Conservation (phyloP, 2,888 invertebrate species). For the Hecatera dysodea region DNA sequence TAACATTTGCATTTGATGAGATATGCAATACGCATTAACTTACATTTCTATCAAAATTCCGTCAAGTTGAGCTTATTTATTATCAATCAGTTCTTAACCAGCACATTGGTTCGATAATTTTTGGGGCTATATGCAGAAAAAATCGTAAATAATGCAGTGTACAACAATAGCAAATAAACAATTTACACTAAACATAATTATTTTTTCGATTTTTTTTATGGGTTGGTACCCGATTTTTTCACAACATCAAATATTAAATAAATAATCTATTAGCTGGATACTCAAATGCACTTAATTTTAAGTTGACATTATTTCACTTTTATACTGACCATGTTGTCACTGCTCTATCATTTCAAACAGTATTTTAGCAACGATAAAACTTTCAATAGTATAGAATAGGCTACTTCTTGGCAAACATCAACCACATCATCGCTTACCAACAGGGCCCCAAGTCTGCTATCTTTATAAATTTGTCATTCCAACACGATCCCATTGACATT, state of each 20-base stretch:
- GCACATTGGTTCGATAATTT: conserved; percentile 28
- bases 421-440: not conserved
- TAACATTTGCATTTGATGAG: too few relatives aligned
- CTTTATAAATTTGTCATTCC: too few relatives aligned
- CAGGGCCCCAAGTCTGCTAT: not conserved
- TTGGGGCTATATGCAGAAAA: not conserved
- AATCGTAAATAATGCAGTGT: not conserved
- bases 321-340: not conserved
- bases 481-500: too few relatives aligned
- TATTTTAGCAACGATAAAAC: not conserved
- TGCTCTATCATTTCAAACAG: not conserved
- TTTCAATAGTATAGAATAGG: not conserved
- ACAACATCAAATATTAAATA: conserved; percentile 40
- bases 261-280: not conserved
- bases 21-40: not conserved
- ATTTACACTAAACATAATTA: conserved; percentile 17
- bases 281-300: not conserved
- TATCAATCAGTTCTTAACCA: conserved; percentile 54
- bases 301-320: not conserved
- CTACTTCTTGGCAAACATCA: not conserved
- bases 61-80: conserved; percentile 3
- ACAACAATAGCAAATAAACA: conserved; percentile 4
- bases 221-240: conserved; percentile 21
- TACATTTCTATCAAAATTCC: conserved; percentile 18
- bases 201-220: conserved; percentile 33